Evolutionary conservation across 2,113 vertebrate genomes (phyloP).

Genomic region (Gymnobelideus leadbeateri): DNA sequence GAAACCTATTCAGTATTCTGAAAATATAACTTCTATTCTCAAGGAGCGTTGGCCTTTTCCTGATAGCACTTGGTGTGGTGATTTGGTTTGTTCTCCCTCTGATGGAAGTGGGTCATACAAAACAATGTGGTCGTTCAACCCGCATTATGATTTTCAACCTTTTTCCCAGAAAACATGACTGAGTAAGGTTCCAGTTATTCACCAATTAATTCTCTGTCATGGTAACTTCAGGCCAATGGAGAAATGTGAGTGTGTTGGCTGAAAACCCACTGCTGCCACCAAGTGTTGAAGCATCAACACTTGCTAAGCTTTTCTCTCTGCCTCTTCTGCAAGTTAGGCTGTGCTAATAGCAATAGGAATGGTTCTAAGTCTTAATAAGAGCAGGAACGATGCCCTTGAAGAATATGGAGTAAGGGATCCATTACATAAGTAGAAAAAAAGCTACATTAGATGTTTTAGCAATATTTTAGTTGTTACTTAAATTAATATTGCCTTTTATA

Average conservation of each 20-base stretch:
- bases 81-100: slow-evolving; percentile 4
- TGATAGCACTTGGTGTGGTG: background rate
- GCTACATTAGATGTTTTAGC: slow-evolving; percentile 34
- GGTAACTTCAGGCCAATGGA: slow-evolving; percentile 71
- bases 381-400: background rate
- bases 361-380: background rate
- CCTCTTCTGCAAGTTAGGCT: background rate
- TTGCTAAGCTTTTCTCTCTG: slow-evolving; percentile 20
- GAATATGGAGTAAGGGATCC: background rate
- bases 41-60: background rate
- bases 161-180: background rate
- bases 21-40: background rate
- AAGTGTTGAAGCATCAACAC: slow-evolving; percentile 76
- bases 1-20: slow-evolving; percentile 8
- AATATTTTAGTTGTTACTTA: slow-evolving; percentile 67
- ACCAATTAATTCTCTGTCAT: slow-evolving; percentile 52
- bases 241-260: slow-evolving; percentile 55
- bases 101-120: background rate
- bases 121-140: background rate
- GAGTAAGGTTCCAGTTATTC: slow-evolving; percentile 19
- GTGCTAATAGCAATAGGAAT: background rate
- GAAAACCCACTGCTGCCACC: slow-evolving; percentile 88
- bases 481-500: background rate
- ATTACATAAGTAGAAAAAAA: background rate
- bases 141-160: background rate